These are phyloP conservation scores for Cheilosia grossa DNA, from an alignment of 2,888 invertebrate species.

Conservation along the genomic window DNA sequence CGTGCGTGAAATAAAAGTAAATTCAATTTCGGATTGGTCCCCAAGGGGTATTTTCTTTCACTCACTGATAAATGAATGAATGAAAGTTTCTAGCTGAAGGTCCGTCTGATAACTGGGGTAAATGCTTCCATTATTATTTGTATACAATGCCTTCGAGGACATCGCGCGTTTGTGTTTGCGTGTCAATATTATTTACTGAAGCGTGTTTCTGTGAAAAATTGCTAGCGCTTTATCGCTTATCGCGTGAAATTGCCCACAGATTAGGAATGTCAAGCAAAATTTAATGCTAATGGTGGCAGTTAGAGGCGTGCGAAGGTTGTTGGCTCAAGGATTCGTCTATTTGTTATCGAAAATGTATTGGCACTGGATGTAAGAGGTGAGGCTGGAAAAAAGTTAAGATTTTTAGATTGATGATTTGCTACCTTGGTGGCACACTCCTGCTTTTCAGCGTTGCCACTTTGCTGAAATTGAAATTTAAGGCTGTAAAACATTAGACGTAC, in stretches of 20 bases:
- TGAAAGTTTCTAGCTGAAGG: slow-evolving; percentile 40
- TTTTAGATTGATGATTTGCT: slow-evolving; percentile 38
- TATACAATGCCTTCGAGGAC: background rate
- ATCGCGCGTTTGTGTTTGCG: background rate
- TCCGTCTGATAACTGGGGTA: slow-evolving; percentile 33
- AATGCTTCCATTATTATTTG: slow-evolving; percentile 25
- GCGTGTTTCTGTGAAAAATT: slow-evolving; percentile 59
- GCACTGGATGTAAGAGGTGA: background rate
- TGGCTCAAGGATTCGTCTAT: no score
- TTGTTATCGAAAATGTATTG: no score
- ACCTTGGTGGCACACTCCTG: no score
- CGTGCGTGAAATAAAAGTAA: slow-evolving; percentile 72
- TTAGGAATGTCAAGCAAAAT: slow-evolving; percentile 66
- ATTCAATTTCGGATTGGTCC: slow-evolving; percentile 70
- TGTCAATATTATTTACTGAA: slow-evolving; percentile 71
- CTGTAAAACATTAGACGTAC: no score
- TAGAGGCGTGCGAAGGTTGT: slow-evolving; percentile 10
- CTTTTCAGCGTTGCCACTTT: no score
- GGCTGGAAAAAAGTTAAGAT: background rate
- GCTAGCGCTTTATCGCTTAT: slow-evolving; percentile 55
- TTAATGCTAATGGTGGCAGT: slow-evolving; percentile 49
- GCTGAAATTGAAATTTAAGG: no score
- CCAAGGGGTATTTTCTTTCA: slow-evolving; percentile 70
- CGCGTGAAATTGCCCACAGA: slow-evolving; percentile 67
- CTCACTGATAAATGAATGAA: slow-evolving; percentile 68